Conservation (phyloP, 2,113 vertebrate species). For the Epinephelus fuscoguttatus region DNA sequence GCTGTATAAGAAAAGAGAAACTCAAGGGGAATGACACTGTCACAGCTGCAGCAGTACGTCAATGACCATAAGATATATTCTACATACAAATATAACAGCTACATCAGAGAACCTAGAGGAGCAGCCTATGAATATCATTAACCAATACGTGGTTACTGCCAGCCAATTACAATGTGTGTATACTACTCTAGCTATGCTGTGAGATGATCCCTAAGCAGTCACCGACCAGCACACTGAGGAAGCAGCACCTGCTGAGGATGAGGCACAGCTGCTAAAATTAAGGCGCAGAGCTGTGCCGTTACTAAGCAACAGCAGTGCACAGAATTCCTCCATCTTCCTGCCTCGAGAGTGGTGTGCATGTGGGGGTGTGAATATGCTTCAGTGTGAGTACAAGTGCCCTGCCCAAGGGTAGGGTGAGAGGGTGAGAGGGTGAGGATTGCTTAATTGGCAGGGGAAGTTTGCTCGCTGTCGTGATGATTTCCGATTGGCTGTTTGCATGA, state of each 20-base stretch:
- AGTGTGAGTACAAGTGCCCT: slow-evolving; percentile 18
- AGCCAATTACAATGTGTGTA: not conserved
- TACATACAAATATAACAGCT: not conserved
- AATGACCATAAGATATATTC: not conserved
- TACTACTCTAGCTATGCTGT: not conserved
- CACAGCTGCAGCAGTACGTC: not conserved
- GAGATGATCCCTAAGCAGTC: slow-evolving; percentile 24
- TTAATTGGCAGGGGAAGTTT: slow-evolving; percentile 30
- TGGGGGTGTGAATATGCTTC: slow-evolving; percentile 26
- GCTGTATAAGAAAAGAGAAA: not conserved
- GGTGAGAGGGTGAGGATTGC: slow-evolving; percentile 17
- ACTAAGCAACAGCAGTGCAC: slow-evolving; percentile 75
- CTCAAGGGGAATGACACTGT: not conserved
- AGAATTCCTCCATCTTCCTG: slow-evolving; percentile 75
- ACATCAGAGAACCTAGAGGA: not conserved
- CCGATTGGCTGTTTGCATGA: slow-evolving; percentile 20
- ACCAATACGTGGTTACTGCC: not conserved
- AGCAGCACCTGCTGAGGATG: slow-evolving; percentile 61
- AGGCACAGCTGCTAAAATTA: slow-evolving; percentile 47
- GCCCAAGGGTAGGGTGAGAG: slow-evolving; percentile 1
- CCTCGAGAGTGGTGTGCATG: slow-evolving; percentile 20
- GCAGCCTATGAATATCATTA: slow-evolving; percentile 21
- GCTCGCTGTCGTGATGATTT: slow-evolving; percentile 52
- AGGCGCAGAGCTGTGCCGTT: slow-evolving; percentile 64
- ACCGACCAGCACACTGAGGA: slow-evolving; percentile 7